Percentiles rank a stretch among this genome's conserved stretches.
Evolutionary conservation across 2,888 invertebrate genomes (phyloP).

Genomic region (Macrophya annulata): DNA sequence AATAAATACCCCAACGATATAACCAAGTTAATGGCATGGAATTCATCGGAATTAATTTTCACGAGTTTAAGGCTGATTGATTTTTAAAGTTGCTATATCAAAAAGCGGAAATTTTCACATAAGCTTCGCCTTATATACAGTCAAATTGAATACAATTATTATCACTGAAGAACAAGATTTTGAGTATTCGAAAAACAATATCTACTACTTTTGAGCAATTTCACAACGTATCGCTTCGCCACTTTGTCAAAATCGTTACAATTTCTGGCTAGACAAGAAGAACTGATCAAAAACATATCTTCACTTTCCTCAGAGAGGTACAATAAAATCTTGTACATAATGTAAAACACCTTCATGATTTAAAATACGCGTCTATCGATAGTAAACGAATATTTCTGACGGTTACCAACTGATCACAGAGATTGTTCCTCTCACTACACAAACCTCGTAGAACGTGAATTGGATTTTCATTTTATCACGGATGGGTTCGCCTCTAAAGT

Average conservation of each 20-base stretch:
- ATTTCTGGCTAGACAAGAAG: too few relatives aligned
- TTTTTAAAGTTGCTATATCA: background rate
- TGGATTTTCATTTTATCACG: background rate
- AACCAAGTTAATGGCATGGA: too few relatives aligned
- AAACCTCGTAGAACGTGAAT: background rate
- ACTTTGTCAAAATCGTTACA: too few relatives aligned
- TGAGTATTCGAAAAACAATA: too few relatives aligned
- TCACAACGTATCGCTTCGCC: too few relatives aligned
- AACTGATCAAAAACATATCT: background rate
- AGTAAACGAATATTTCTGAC: background rate
- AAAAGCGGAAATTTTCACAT: too few relatives aligned
- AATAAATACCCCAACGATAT: background rate
- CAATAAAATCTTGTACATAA: background rate
- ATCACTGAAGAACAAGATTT: too few relatives aligned
- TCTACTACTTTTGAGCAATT: too few relatives aligned
- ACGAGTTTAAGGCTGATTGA: background rate
- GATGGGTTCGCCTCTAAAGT: background rate
- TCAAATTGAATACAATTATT: too few relatives aligned
- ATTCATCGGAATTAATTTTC: too few relatives aligned
- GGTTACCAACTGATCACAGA: background rate
- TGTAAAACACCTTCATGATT: background rate
- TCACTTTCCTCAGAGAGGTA: background rate
- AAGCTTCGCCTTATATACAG: too few relatives aligned
- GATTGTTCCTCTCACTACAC: background rate
- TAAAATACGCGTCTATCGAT: background rate